Conservation (phyloP, 2,113 vertebrate species). For the Quiscalus mexicanus region DNA sequence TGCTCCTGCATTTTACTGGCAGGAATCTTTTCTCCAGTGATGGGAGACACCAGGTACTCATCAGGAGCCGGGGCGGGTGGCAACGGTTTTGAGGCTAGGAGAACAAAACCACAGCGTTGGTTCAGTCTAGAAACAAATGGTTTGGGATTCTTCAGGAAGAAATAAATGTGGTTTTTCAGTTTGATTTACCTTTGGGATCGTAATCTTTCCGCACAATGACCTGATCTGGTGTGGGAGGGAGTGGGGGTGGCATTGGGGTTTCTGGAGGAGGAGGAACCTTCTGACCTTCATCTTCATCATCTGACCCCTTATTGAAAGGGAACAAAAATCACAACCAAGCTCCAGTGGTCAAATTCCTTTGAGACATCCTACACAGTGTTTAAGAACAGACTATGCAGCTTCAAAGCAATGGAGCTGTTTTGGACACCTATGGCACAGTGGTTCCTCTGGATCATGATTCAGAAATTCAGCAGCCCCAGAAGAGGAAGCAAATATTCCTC, state of each 20-base stretch:
- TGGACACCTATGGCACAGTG: not conserved
- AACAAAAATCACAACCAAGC: not conserved
- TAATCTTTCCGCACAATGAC: slow-evolving; percentile 99
- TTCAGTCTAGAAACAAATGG: not conserved
- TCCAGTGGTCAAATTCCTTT: not conserved
- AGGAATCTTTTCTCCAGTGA: slow-evolving; percentile 96
- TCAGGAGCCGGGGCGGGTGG: slow-evolving; percentile 80
- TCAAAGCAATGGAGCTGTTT: not conserved
- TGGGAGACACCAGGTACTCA: slow-evolving; percentile 97
- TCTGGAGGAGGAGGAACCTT: slow-evolving; percentile 93
- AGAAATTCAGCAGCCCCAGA: not conserved
- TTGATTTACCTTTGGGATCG: slow-evolving; percentile 90
- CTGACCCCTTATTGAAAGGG: slow-evolving; percentile 84
- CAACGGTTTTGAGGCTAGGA: slow-evolving; percentile 87
- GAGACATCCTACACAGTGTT: not conserved
- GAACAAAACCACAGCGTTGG: not conserved
- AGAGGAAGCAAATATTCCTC: slow-evolving; percentile 18
- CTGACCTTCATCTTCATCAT: slow-evolving; percentile 93
- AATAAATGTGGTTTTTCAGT: not conserved
- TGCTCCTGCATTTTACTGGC: slow-evolving; percentile 99
- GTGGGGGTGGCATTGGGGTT: slow-evolving; percentile 93
- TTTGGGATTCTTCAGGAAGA: not conserved
- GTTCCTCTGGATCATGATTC: not conserved
- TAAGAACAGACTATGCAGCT: not conserved
- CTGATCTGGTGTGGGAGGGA: slow-evolving; percentile 96